Evolutionary conservation across 2,113 vertebrate species (phyloP).

Genomic region (Hucho hucho): DNA sequence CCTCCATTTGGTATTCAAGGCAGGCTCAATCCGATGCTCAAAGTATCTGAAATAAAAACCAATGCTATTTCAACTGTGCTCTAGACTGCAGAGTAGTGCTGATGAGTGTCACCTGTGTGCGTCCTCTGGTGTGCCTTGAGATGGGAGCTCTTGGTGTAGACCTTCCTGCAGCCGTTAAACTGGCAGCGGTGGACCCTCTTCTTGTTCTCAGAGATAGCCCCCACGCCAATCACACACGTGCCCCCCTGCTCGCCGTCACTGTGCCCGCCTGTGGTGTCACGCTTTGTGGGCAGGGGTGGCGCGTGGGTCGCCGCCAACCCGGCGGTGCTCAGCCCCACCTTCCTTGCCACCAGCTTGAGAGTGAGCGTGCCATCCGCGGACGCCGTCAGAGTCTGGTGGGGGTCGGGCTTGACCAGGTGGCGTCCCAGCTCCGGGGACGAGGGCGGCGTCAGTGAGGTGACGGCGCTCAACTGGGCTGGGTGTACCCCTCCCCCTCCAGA

Average conservation of each 20-base stretch:
- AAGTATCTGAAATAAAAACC: too few relatives aligned
- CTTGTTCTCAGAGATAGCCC: conserved; percentile 92
- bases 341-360: conserved; percentile 92
- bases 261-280: conserved; percentile 76
- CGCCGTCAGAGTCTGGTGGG: conserved; percentile 83
- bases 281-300: conserved; percentile 57
- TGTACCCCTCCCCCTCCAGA: conserved; percentile 73
- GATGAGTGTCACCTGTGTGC: conserved; percentile 86
- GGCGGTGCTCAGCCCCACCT: conserved; percentile 85
- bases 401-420: conserved; percentile 88
- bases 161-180: conserved; percentile 98
- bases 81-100: too few relatives aligned
- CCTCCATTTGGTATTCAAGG: too few relatives aligned
- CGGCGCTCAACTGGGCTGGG: conserved; percentile 94
- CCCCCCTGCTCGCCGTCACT: conserved; percentile 34
- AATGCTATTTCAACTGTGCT: too few relatives aligned
- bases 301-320: conserved; percentile 81
- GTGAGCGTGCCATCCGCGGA: conserved; percentile 88
- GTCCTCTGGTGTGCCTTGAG: conserved; percentile 99
- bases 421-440: conserved; percentile 96
- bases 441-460: conserved; percentile 95
- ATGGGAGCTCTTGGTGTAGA: conserved; percentile 99
- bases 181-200: conserved; percentile 98
- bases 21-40: too few relatives aligned
- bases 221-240: conserved; percentile 62